These are phyloP conservation scores for Ciona savignyi DNA, from an alignment of 23 tunicate species.

Conservation along the genomic window DNA sequence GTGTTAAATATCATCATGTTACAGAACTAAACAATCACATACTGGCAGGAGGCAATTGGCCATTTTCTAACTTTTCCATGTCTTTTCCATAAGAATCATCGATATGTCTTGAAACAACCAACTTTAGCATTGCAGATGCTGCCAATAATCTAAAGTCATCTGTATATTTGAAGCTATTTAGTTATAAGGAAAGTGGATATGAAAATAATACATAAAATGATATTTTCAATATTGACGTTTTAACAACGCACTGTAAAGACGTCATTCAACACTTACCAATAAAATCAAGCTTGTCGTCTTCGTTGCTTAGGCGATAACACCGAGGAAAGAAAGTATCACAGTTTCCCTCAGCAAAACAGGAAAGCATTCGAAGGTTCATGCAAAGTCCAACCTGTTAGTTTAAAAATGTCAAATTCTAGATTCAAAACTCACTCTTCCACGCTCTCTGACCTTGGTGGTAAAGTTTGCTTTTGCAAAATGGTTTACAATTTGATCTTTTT, in stretches of 20 bases:
- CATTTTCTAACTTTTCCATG: conserved; percentile 34
- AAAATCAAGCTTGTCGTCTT: conserved; percentile 86
- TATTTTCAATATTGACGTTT: too few species aligned
- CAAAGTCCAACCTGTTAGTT: conserved; percentile 67
- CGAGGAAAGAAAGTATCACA: conserved; percentile 82
- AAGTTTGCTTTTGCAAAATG: conserved; percentile 95
- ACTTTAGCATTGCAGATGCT: conserved; percentile 56
- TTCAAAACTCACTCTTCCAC: not conserved
- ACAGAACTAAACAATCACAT: not conserved
- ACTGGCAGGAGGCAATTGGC: conserved; percentile 63
- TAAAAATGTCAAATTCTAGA: not conserved
- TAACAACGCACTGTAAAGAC: too few species aligned
- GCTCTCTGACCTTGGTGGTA: conserved; percentile 68
- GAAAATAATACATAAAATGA: too few species aligned
- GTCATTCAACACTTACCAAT: conserved; percentile 58
- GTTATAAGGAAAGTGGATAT: too few species aligned
- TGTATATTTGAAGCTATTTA: too few species aligned
- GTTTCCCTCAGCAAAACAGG: conserved; percentile 52
- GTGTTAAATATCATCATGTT: not conserved
- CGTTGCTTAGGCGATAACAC: conserved; percentile 83
- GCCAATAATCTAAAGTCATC: conserved; percentile 82
- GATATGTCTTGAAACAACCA: conserved; percentile 41
- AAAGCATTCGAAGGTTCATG: conserved; percentile 73
- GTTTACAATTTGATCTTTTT: conserved; percentile 87
- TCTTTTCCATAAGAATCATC: conserved; percentile 45